These are phyloP conservation scores for Drosophila rufa DNA, from an alignment of 1,140 invertebrate species.

Conservation along the genomic window DNA sequence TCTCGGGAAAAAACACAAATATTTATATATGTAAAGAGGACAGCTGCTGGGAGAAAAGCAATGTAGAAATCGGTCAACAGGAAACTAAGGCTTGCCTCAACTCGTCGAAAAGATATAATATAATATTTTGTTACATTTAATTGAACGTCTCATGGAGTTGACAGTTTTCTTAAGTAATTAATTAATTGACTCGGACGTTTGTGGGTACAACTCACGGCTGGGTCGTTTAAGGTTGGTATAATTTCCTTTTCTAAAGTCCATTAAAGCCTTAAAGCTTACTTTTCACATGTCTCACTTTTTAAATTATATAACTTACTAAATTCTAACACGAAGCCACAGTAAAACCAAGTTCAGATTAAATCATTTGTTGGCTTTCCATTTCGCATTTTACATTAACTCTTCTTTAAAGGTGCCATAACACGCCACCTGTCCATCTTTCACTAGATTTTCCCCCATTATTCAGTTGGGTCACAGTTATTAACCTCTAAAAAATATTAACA, in stretches of 20 bases:
- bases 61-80: background rate
- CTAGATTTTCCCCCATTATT: background rate
- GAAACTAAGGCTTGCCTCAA: background rate
- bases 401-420: slow-evolving; percentile 4
- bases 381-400: background rate
- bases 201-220: too few relatives aligned
- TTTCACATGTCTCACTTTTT: too few relatives aligned
- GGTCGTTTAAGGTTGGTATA: too few relatives aligned
- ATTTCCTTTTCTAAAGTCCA: too few relatives aligned
- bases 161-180: background rate
- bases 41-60: slow-evolving; percentile 3
- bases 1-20: background rate
- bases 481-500: slow-evolving; percentile 16
- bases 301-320: too few relatives aligned
- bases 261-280: too few relatives aligned
- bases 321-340: too few relatives aligned
- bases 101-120: background rate
- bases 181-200: too few relatives aligned
- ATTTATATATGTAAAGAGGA: background rate
- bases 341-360: background rate
- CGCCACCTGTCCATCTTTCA: slow-evolving; percentile 17
- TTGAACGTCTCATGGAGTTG: background rate
- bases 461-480: background rate
- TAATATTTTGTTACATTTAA: background rate
- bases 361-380: background rate